Evolutionary conservation across 1,140 invertebrate species (phyloP).

Genomic region (Monomorium pharaonis): DNA sequence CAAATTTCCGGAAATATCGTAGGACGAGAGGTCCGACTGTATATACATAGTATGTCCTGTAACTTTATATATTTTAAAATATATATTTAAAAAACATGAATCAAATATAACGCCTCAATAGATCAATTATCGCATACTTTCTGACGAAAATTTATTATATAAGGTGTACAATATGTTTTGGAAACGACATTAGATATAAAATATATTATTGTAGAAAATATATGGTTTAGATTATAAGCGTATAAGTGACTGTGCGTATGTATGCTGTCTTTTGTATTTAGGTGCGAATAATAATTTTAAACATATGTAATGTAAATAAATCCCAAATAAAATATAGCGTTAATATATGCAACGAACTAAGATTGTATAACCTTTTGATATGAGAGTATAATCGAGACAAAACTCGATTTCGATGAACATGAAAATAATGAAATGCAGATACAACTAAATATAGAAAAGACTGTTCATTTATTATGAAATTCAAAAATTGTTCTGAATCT

Average conservation of each 20-base stretch:
- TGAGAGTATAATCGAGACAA: too few relatives aligned
- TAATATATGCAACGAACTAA: conserved; percentile 58
- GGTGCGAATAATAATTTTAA: conserved; percentile 56
- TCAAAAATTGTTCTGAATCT: conserved; percentile 55
- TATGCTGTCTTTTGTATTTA: conserved; percentile 63
- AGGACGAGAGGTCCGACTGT: too few relatives aligned
- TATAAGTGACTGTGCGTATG: not conserved
- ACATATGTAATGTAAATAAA: conserved; percentile 65
- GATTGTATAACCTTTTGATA: too few relatives aligned
- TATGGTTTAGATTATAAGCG: conserved; percentile 30
- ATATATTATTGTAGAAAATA: conserved; percentile 46
- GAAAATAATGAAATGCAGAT: not conserved
- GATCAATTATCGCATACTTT: not conserved
- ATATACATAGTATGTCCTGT: not conserved
- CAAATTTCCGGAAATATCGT: too few relatives aligned
- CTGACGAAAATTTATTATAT: not conserved
- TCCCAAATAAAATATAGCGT: conserved; percentile 57
- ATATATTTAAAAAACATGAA: not conserved
- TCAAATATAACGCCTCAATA: not conserved
- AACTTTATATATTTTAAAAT: conserved; percentile 29
- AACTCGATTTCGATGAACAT: not conserved
- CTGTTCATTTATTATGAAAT: conserved; percentile 70
- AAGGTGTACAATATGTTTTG: not conserved
- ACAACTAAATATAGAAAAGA: not conserved
- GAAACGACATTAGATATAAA: conserved; percentile 8